These are phyloP conservation scores for Podilymbus podiceps DNA, from an alignment of 2,113 vertebrate species.

Conservation along the genomic window DNA sequence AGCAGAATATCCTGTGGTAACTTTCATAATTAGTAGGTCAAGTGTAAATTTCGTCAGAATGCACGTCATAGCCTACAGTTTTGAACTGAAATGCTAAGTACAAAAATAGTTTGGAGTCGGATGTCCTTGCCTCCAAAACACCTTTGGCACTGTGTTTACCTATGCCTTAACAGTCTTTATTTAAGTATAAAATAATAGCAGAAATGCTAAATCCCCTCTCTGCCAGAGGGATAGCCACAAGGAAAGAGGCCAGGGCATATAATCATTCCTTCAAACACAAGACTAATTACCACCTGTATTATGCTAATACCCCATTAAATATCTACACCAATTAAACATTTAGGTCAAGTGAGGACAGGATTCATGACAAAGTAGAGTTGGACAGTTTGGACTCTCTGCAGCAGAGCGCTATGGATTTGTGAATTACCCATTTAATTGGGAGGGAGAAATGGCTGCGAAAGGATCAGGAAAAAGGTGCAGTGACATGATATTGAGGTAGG, in stretches of 20 bases:
- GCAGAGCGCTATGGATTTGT: not conserved
- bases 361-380: not conserved
- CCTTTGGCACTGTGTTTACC: not conserved
- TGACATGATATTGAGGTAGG: not conserved
- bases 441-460: not conserved
- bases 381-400: not conserved
- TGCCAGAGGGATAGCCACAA: not conserved
- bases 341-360: not conserved
- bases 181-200: not conserved
- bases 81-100: not conserved
- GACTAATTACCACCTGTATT: not conserved
- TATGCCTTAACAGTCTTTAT: not conserved
- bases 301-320: not conserved
- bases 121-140: not conserved
- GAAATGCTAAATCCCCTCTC: not conserved
- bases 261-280: not conserved
- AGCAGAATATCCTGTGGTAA: conserved; percentile 51
- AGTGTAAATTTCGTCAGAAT: conserved; percentile 20
- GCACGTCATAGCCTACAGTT: not conserved
- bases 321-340: not conserved
- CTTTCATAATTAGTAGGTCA: conserved; percentile 25
- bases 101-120: not conserved
- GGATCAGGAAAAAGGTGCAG: not conserved
- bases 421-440: not conserved
- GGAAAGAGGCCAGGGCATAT: not conserved